Evolutionary conservation across 2,113 vertebrate species (phyloP), one percentile per base, ranked within the genome.

Genomic region (Andinoacara biseriatus): DNA sequence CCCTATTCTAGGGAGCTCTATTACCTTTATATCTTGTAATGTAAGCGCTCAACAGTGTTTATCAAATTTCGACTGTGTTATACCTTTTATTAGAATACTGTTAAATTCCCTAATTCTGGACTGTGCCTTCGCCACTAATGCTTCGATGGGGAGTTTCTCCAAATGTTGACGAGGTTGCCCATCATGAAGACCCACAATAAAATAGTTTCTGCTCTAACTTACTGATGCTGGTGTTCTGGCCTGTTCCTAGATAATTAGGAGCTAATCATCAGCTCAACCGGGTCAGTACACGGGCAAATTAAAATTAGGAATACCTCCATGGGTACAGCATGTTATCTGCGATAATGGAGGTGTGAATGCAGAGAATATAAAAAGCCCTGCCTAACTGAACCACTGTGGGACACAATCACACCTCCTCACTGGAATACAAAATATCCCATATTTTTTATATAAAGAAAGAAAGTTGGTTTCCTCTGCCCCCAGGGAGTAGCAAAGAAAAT

Each of bases 221-320:
- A 78, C 81, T 75, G 77, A 86, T 78, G 33, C 46, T 62, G 58
- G 15, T 82, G 58, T 82, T 86, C 29, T 77, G 72, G 20, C 65
- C 62, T 54, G 40, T 79, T 86, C 40, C 20, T n/a, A 20, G 72
- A 87, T 79, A 84, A 89, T 89, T 79, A 87, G 58, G 74, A 90
- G 72, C 60, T 65, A 76, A 86, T 88, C 63, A 89, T 58, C 56
- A 31, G 58, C 59, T 82, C 58, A 76, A 38, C 59, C 7, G 13
- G 65, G 85, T 82, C 80, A 89, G 46, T 62, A 59, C 63, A 69
- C 33, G 26, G 74, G 20, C 81, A 87, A 80, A 89, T 80, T 40
- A 78, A 81, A 84, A 88, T 61, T 17, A 81, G 24, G 35, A 77
- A 60, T 62, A 58, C 40, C 65, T 86, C 62, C 26, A 78, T 85